Base-by-base conservation (phyloP, 2,113 vertebrate species). In the Saguinus midas region DNA sequence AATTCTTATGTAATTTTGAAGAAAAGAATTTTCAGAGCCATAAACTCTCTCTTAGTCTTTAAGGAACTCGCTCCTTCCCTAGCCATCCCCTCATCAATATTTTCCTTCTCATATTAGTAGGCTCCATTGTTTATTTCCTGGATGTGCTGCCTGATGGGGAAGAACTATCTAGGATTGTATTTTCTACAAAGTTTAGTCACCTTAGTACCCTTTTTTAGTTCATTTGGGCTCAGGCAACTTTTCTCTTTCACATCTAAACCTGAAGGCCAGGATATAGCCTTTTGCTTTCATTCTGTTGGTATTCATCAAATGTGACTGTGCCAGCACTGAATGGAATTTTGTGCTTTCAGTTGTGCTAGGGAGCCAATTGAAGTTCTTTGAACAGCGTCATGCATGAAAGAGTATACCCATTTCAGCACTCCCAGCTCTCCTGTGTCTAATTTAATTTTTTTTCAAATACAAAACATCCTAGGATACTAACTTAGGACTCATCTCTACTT, bases 21-120 rank as follows among this genome's bases (percentile, higher is more conserved):
- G 70, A 66, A 83, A 95, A 61, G 37, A 94, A 83, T 95, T 92
- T 93, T 95, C 40, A 80, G 70, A 90, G 52, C 37, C 10, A 9
- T 66, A 83, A 78, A 16, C 35, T 90, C 43, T 9, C 6, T 79
- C 43, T 48, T 61, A 14, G 48, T 57, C 52, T 91, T 79, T 6
- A 57, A 43, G n/a, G 72, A 61, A 80, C 35, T 57, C 45, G 79
- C 29, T 58, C 35, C 27, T 37, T 66, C 29, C 32, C 45, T 50
- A 10, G 37, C 37, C 73, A 70, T 18, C 20, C 8, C 17, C 17
- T 32, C 35, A 2, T 0, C 48, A 52, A 20, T 64, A 16, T 57
- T 76, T 92, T 72, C 55, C 79, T 64, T 73, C 45, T 52, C 16
- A 48, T 9, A 9, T 92, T 75, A 32, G 48, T 48, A 66, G 55